Conservation (phyloP, 1,140 invertebrate genomes). For the Sarcophaga peregrina region DNA sequence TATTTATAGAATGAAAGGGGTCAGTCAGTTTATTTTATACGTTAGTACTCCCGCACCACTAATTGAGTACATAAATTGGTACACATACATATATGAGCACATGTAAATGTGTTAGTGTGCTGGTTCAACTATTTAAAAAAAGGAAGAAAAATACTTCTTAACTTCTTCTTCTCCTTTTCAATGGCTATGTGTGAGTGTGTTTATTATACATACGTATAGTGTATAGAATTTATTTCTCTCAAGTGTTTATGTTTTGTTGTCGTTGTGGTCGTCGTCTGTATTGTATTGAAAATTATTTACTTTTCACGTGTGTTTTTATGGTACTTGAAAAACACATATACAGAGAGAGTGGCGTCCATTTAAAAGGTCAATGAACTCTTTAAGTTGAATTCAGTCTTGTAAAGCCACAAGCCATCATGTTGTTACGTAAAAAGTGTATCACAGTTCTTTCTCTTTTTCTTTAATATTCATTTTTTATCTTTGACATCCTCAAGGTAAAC, state of each 20-base stretch:
- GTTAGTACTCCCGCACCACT: no score
- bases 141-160: neutral
- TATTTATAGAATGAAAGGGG: no score
- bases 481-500: slow-evolving; percentile 14
- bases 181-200: neutral
- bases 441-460: neutral
- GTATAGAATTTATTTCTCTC: neutral
- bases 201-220: neutral
- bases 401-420: neutral
- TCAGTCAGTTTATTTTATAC: no score
- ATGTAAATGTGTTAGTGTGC: neutral
- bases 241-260: neutral
- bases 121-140: neutral
- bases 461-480: neutral
- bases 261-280: neutral
- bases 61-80: no score
- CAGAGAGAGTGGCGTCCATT: neutral
- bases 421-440: neutral
- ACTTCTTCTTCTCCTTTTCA: neutral
- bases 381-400: neutral
- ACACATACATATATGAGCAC: neutral
- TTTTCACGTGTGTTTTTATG: neutral
- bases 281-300: slow-evolving; percentile 5
- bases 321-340: neutral
- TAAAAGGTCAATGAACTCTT: neutral